Percentiles rank a stretch among this genome's conserved stretches.
These are phyloP conservation scores for Pangasius krempfi DNA, from an alignment of 2,797 vertebrate species.

Conservation along the genomic window DNA sequence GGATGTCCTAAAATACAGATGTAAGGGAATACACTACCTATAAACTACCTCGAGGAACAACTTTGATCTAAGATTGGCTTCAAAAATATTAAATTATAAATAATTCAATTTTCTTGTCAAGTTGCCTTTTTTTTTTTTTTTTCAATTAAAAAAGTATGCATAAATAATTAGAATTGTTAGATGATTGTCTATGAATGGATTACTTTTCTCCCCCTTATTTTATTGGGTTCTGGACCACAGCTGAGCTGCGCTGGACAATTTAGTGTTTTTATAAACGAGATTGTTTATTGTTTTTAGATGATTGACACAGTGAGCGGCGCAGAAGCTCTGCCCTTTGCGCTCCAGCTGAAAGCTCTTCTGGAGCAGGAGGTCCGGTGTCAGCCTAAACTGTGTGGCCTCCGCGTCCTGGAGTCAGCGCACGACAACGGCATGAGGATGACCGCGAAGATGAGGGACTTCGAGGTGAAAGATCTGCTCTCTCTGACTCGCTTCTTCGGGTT, in stretches of 20 bases:
- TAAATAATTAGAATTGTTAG: too few species aligned
- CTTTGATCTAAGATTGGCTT: background rate
- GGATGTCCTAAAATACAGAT: background rate
- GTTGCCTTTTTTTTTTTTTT: too few species aligned
- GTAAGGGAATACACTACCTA: background rate
- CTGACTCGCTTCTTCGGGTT: conserved; percentile 95
- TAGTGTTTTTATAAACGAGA: background rate
- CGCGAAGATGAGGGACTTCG: conserved; percentile 84
- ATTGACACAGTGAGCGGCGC: conserved; percentile 78
- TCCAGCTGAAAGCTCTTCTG: conserved; percentile 81
- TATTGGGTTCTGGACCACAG: too few species aligned
- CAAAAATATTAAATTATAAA: too few species aligned
- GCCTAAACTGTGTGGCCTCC: conserved; percentile 87
- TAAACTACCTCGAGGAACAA: background rate
- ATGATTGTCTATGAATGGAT: too few species aligned
- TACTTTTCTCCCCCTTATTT: too few species aligned
- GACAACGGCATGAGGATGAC: conserved; percentile 95
- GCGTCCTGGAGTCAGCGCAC: conserved; percentile 84
- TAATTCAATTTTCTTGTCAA: too few species aligned
- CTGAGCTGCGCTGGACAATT: background rate
- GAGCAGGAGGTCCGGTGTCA: conserved; percentile 87
- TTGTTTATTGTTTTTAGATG: conserved; percentile 77
- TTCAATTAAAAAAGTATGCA: too few species aligned
- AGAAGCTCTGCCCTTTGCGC: conserved; percentile 74
- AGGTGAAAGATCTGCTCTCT: conserved; percentile 93